Conservation (phyloP, 2,888 invertebrate genomes). For the Leptinotarsa juncta region DNA sequence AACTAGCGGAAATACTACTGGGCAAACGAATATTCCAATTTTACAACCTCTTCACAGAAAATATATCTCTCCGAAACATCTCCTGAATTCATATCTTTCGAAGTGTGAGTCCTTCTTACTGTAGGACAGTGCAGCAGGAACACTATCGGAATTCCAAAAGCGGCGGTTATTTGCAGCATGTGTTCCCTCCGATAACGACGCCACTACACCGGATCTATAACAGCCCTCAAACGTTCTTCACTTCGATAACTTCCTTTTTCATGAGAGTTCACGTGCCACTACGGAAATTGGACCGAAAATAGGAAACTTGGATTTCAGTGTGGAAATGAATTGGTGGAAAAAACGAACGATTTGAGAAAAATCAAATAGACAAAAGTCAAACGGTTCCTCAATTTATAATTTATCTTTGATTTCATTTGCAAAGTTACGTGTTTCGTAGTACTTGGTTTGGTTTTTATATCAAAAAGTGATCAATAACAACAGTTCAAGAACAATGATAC, state of each 20-base stretch:
- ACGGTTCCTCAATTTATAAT: background rate
- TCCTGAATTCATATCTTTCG: conserved; percentile 17
- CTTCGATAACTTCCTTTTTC: conserved; percentile 14
- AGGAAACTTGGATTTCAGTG: background rate
- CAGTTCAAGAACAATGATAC: too few relatives aligned
- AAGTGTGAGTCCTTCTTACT: conserved; percentile 17
- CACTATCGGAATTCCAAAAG: conserved; percentile 35
- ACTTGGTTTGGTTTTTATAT: too few relatives aligned
- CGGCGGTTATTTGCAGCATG: conserved; percentile 19
- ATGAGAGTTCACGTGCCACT: background rate
- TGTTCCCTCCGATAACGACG: conserved; percentile 21
- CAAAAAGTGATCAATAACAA: too few relatives aligned
- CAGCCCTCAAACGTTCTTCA: conserved; percentile 26
- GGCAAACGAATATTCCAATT: background rate
- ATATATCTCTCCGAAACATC: background rate
- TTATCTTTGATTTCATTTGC: too few relatives aligned
- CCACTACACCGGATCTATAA: conserved; percentile 29
- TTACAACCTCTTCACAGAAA: background rate
- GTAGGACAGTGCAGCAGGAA: conserved; percentile 34
- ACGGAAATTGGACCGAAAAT: background rate
- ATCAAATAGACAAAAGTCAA: background rate
- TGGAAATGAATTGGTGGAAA: background rate
- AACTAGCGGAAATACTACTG: background rate
- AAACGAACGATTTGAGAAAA: background rate
- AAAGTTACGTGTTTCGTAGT: too few relatives aligned